Base-by-base conservation (phyloP, 2,797 vertebrate species). In the Fundulus diaphanus region DNA sequence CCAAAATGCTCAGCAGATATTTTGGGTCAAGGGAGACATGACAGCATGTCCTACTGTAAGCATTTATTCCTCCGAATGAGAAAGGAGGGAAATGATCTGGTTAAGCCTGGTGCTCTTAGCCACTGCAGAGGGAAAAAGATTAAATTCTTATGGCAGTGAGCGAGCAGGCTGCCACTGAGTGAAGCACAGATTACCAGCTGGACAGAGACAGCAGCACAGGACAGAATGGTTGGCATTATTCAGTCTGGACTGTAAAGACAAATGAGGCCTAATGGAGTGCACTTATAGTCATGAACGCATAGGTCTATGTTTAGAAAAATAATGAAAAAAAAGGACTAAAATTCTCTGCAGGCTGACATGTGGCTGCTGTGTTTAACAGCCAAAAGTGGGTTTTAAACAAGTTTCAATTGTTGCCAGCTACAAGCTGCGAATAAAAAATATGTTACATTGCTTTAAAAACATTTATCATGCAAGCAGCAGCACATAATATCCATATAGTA, bases 61-160 rank as follows among this genome's bases (percentile, higher is more conserved):
- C 85, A 82, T 81, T 83, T 80, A 82, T 82, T 77, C 80, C 88
- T 84, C 87, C 82, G 86, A 92, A 91, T 80, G 82, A 92, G 85
- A 88, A 86, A 87, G 87, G 73, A 89, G 85, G 74, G 81, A 82
- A 91, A 85, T 86, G 90, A 93, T 92, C 88, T 73, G 44, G 88
- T 87, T 93, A 89, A 93, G 90, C 89, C 78, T 70, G 20, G 76
- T 81, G 91, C 90, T 92, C 89, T 93, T 90, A 89, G 87, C 85
- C 82, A 76, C 87, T 86, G 89, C 88, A 80, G 77, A 81, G 85
- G 79, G 81, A 78, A 57, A 85, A 87, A 92, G 91, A 93, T 93
- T 92, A 93, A 93, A 90, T 87, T 89, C 87, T 85, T 78, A 87
- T 85, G 88, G 86, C 87, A 83, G 86, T 48, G 48, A 86, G 90